Evolutionary conservation across 2,888 invertebrate species (phyloP), one percentile per base, ranked within the genome.

Genomic region (Neocrepidodera transversa): DNA sequence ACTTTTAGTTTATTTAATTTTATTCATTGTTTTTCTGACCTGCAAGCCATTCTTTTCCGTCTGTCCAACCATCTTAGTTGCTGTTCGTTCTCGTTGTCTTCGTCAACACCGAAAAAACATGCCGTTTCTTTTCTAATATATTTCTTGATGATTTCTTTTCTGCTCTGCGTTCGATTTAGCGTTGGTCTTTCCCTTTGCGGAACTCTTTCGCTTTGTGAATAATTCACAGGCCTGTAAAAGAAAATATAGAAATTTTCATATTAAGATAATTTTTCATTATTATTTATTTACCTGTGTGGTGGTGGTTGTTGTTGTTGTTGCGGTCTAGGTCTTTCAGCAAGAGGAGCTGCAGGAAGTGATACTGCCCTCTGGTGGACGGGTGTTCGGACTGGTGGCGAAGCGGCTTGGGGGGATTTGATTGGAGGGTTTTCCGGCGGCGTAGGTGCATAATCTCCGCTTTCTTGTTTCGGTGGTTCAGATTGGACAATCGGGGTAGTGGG

Each of bases 31-130:
- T 16, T 28, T 13, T 83, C 77, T 64, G 86, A 88, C 82, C 90
- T 86, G 73, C 87, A 87, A 68, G 91, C 90, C 81, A 91, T 86
- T 71, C 92, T 82, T 77, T 88, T 86, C 76, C 93, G 83, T 76
- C 93, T 84, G 75, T 92, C 91, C 73, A 89, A 82, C 93, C 93
- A 93, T 76, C 89, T 79, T 74, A 87, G 83, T 53, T 70, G 65
- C 48, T 71, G 66, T 73, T 87, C 85, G 71, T 86, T 85, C 77
- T 91, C 91, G 69, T 87, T 87, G 70, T 89, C 88, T 73, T 89
- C 89, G 74, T 90, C 89, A 58, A 94, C 88, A 14, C 93, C 93
- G 78, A 94, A 93, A 81, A 93, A 93, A 69, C 88, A 89, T 56
- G 91, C 90, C 57, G 92, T 90, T 77, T 92, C 91, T 68, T 87